Evolutionary conservation across 2,797 vertebrate genomes (phyloP).

Genomic region (Pteropus rufus): DNA sequence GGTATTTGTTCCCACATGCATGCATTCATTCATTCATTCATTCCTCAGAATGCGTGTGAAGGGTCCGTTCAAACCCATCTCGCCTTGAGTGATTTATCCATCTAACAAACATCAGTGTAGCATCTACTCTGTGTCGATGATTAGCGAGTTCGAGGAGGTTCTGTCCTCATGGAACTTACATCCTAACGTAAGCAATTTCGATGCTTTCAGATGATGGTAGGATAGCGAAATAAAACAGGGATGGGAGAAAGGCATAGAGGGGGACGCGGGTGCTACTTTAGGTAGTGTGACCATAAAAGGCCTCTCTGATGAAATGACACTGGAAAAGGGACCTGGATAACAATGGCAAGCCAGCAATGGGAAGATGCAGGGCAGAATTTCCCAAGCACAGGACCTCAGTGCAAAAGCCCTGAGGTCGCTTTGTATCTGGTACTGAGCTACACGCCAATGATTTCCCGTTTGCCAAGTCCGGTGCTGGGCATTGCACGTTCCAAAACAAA

Average conservation of each 20-base stretch:
- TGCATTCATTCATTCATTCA: neutral
- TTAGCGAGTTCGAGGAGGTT: neutral
- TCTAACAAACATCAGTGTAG: neutral
- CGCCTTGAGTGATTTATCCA: neutral
- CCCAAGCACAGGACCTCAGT: neutral
- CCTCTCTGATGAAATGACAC: neutral
- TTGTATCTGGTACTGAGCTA: accelerated
- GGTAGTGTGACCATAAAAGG: neutral
- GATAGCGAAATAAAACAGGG: neutral
- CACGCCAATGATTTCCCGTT: neutral
- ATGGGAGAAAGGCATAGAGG: too few relatives aligned
- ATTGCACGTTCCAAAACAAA: neutral
- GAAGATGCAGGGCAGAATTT: neutral
- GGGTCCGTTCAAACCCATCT: neutral
- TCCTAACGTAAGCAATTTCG: neutral
- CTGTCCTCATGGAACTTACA: neutral
- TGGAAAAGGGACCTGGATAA: neutral
- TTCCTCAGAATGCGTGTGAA: neutral
- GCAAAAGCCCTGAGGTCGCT: neutral
- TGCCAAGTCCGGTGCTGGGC: neutral
- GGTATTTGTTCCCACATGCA: neutral
- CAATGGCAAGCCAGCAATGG: neutral
- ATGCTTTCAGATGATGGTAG: neutral
- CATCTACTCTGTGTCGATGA: neutral
- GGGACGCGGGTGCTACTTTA: neutral